Evolutionary conservation across 2,797 vertebrate species (phyloP).

Genomic region (Paramormyrops hopkinsi): DNA sequence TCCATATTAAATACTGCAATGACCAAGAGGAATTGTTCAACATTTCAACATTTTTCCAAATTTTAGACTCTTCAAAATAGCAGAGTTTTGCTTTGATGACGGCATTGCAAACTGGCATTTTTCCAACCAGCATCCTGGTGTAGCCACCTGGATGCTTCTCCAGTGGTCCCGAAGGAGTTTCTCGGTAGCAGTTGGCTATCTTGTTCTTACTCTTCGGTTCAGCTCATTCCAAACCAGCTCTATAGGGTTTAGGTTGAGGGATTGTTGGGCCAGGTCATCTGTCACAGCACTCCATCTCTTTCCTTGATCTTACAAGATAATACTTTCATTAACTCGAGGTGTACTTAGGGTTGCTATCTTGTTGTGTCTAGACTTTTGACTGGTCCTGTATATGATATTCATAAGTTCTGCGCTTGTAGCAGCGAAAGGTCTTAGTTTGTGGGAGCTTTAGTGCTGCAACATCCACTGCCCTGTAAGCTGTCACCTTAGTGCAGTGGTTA

Average conservation of each 20-base stretch:
- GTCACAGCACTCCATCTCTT: neutral
- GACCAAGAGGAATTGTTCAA: neutral
- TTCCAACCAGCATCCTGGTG: neutral
- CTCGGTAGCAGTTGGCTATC: neutral
- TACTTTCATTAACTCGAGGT: neutral
- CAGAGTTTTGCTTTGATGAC: neutral
- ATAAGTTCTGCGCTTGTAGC: neutral
- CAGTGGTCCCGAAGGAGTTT: neutral
- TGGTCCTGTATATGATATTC: neutral
- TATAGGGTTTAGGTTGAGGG: neutral
- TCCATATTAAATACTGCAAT: neutral
- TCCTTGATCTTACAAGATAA: neutral
- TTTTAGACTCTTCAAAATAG: neutral
- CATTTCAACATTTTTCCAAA: neutral
- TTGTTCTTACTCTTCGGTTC: neutral
- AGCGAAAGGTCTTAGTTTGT: neutral
- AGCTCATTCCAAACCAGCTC: neutral
- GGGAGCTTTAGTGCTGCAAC: neutral
- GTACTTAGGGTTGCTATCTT: neutral
- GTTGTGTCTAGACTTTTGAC: neutral
- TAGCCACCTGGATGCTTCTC: neutral
- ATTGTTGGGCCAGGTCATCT: neutral
- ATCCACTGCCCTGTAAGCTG: neutral
- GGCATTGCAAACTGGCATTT: neutral
- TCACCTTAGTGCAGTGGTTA: neutral